Percentiles rank a stretch among this genome's conserved stretches.
These are phyloP conservation scores for Agonopterix alstromeriana DNA, from an alignment of 2,888 invertebrate genomes.

Conservation along the genomic window DNA sequence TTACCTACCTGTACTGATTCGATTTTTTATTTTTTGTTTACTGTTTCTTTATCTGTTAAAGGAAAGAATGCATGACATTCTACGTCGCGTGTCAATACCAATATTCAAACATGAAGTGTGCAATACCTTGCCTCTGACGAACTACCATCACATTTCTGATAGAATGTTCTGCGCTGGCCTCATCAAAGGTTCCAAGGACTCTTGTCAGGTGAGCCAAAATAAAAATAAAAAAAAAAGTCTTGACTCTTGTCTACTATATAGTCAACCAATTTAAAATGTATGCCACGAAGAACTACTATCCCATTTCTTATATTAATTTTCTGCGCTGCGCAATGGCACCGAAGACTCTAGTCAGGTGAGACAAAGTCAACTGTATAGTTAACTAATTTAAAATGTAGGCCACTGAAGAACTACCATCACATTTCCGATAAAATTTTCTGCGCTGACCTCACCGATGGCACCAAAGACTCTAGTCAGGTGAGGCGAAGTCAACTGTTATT, in stretches of 20 bases:
- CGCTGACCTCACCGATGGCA: conserved; percentile 44
- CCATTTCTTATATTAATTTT: conserved; percentile 56
- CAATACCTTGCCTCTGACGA: conserved; percentile 24
- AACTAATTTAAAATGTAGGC: conserved; percentile 3
- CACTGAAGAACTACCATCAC: conserved; percentile 19
- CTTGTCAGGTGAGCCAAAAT: conserved; percentile 52
- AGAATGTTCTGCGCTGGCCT: conserved; percentile 65
- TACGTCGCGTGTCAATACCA: conserved; percentile 46
- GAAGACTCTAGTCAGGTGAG: conserved; percentile 62
- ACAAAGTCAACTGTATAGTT: too few species aligned
- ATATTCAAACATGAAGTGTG: conserved; percentile 34
- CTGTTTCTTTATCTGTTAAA: background rate
- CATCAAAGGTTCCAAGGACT: conserved; percentile 46
- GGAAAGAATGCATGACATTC: conserved; percentile 43
- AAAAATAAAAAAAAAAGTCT: too few species aligned
- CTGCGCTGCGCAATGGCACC: conserved; percentile 50
- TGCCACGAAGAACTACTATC: conserved; percentile 8
- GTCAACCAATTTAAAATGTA: too few species aligned
- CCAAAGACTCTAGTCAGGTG: conserved; percentile 64
- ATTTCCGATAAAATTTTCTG: conserved; percentile 62
- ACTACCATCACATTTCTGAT: conserved; percentile 27
- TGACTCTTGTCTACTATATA: conserved; percentile 11
- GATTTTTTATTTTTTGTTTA: background rate
- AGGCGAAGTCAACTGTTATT: conserved; percentile 6
- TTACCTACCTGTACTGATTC: background rate